These are phyloP conservation scores for Perithous albicinctus DNA, from an alignment of 2,888 invertebrate species.

Conservation along the genomic window DNA sequence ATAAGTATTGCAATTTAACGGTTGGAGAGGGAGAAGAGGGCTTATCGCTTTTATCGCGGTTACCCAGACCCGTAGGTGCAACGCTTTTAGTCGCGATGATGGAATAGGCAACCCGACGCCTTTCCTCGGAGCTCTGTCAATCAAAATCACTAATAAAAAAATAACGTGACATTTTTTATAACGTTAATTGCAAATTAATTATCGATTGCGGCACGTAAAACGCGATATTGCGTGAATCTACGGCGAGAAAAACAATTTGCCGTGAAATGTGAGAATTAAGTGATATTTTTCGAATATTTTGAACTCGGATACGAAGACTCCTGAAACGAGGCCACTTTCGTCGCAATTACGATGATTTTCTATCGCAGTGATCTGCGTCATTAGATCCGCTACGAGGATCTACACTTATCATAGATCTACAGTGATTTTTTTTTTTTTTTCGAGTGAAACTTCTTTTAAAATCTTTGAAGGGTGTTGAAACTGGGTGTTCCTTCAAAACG, in stretches of 20 bases:
- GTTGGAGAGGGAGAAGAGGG: slow-evolving; percentile 60
- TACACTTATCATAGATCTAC: neutral
- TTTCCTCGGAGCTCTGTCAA: neutral
- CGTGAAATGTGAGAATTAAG: slow-evolving; percentile 22
- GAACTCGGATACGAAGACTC: neutral
- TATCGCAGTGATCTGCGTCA: slow-evolving; percentile 21
- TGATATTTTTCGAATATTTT: neutral
- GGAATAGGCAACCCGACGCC: slow-evolving; percentile 43
- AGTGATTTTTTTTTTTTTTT: slow-evolving; percentile 9
- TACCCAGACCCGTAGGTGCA: slow-evolving; percentile 61
- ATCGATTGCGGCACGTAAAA: neutral
- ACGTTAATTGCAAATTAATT: neutral
- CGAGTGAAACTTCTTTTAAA: neutral
- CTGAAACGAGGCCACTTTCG: neutral
- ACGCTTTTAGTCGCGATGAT: slow-evolving; percentile 64
- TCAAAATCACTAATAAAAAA: neutral
- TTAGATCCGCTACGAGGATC: neutral
- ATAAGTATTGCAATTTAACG: slow-evolving; percentile 64
- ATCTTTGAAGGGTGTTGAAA: neutral
- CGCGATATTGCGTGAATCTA: neutral
- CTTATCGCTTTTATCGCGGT: slow-evolving; percentile 69
- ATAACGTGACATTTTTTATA: neutral
- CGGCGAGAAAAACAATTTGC: neutral
- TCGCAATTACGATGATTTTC: slow-evolving; percentile 23
- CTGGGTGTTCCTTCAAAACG: neutral